A percentile compares a stretch with the other conserved stretches of the same genome.
Conservation (phyloP, 2,797 vertebrate species). For the Hapalemur alaotrensis region DNA sequence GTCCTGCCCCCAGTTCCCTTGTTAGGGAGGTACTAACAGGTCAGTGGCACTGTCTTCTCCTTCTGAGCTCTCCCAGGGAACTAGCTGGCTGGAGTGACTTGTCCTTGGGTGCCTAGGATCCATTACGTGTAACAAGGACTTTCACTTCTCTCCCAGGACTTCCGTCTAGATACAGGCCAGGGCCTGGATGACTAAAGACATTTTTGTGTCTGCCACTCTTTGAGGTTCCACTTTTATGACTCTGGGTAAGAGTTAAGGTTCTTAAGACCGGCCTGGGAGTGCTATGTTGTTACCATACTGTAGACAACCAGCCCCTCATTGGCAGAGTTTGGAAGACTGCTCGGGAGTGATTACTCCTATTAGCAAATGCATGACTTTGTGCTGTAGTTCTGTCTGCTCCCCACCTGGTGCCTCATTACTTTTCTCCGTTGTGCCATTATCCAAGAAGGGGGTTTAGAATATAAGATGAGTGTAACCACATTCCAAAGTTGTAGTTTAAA, state of each 20-base stretch:
- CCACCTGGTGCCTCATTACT: neutral
- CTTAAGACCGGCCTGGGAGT: neutral
- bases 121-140: neutral
- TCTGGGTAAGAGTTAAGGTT: neutral
- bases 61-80: neutral
- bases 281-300: neutral
- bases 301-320: neutral
- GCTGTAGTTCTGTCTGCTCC: neutral
- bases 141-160: neutral
- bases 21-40: neutral
- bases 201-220: neutral
- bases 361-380: neutral
- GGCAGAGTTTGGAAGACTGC: neutral
- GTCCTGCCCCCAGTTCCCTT: neutral
- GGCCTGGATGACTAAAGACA: neutral
- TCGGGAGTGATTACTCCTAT: neutral
- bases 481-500: neutral
- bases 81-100: neutral
- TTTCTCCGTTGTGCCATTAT: neutral
- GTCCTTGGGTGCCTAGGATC: neutral
- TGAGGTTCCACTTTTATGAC: neutral
- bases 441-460: neutral
- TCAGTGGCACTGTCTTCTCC: neutral
- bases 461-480: neutral
- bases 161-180: neutral